Evolutionary conservation across 1,140 invertebrate genomes (phyloP), one percentile per base, ranked within the genome.

Genomic region (Akabosia matsudoensis): DNA sequence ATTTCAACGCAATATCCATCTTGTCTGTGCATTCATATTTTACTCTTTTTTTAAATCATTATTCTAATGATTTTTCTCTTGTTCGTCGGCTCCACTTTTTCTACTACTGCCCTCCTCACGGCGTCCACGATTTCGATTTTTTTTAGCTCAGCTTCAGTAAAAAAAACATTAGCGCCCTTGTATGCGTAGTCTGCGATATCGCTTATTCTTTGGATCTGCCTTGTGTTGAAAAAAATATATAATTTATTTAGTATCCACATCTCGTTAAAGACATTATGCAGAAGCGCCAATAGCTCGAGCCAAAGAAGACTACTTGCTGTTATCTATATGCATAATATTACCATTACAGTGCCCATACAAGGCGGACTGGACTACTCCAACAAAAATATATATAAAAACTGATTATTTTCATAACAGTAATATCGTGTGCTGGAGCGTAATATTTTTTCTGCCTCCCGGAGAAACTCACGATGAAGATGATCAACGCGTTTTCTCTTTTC

Each of bases 221-320:
- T 18, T 18, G 37, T 45, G 37, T 45, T 18, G 37, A 45, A 45
- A 45, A 45, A 45, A 45, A 45, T 45, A 45, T 7, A 45, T 10
- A 10, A 18, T 45, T 10, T 45, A 45, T 45, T 45, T 45, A n/a
- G n/a, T n/a, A n/a, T n/a, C n/a, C n/a, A n/a, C n/a, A n/a, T 51
- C n/a, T 51, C 45, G 10, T 22, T 61, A 7, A n/a, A 24, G 61
- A 67, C n/a, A 31, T 67, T 30, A 67, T 10, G 61, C 61, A 67
- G 61, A 31, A 67, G 61, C 61, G 28, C 24, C 28, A 67, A 67
- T 28, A 28, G 61, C 61, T 67, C 61, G 61, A 67, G 61, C 61
- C 61, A 67, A 67, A 67, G n/a, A 67, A 67, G 61, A 67, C 61
- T 28, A 30, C 61, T 67, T 67, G 61, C 61, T 67, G 61, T 31